phyloP scores from a whole-genome alignment of 1,140 invertebrate genomes.

The Dysdera silvatica region DNA sequence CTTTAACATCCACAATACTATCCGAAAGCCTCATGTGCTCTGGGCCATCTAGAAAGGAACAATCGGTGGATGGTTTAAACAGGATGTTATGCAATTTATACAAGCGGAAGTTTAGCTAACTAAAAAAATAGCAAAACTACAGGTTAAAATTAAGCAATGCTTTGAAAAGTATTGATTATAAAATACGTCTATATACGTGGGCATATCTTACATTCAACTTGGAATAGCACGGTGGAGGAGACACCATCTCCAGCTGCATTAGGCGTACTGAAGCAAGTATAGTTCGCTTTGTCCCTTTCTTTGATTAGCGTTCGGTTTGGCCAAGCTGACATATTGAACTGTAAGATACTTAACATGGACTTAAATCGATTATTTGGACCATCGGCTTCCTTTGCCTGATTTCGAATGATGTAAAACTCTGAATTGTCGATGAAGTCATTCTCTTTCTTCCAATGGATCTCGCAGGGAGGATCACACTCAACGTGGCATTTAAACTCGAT shows the following conservation, averaged over 20 bases:
- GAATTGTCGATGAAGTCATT: slow-evolving; percentile 40
- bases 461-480: slow-evolving; percentile 75
- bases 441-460: slow-evolving; percentile 73
- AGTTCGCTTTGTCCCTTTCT: slow-evolving; percentile 65
- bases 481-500: slow-evolving; percentile 75
- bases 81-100: not conserved
- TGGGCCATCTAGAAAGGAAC: slow-evolving; percentile 62
- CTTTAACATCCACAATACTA: slow-evolving; percentile 61
- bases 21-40: slow-evolving; percentile 70
- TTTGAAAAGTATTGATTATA: too few relatives aligned
- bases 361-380: slow-evolving; percentile 67
- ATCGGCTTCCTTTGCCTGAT: slow-evolving; percentile 57
- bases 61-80: not conserved
- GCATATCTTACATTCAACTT: slow-evolving; percentile 74
- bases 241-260: slow-evolving; percentile 65
- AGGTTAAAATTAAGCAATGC: not conserved
- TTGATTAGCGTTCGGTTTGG: slow-evolving; percentile 65
- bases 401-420: slow-evolving; percentile 47
- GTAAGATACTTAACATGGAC: slow-evolving; percentile 71
- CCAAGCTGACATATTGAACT: slow-evolving; percentile 75
- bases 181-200: not conserved
- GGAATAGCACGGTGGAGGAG: slow-evolving; percentile 68
- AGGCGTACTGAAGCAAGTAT: slow-evolving; percentile 67
- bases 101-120: not conserved
- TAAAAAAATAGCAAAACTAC: not conserved